A percentile compares a stretch with the other conserved stretches of the same genome.
Conservation (phyloP, 1,140 invertebrate genomes). For the Neocloeon triangulifer region DNA sequence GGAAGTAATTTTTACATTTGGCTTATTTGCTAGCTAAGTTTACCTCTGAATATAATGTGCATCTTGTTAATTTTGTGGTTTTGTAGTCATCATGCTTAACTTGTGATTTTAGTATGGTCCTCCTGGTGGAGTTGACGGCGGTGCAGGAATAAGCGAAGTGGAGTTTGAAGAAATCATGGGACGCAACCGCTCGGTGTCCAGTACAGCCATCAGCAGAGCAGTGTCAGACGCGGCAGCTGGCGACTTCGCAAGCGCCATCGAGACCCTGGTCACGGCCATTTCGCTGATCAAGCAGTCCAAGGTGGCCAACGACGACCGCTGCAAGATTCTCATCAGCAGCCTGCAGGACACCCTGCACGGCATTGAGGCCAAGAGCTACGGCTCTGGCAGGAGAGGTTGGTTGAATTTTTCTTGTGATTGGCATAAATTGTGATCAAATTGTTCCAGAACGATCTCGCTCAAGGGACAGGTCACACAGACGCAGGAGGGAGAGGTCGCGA, state of each 20-base stretch:
- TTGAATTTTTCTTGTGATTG: slow-evolving; percentile 3
- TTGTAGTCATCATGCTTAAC: no score
- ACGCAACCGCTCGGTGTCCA: slow-evolving; percentile 89
- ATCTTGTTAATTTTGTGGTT: no score
- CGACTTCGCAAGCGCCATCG: slow-evolving; percentile 92
- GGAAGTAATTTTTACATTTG: no score
- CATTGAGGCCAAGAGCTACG: slow-evolving; percentile 91
- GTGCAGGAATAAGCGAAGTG: slow-evolving; percentile 58
- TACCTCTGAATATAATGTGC: no score
- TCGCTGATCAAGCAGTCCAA: slow-evolving; percentile 97
- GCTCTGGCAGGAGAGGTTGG: slow-evolving; percentile 34
- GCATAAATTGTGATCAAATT: background rate
- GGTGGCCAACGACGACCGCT: slow-evolving; percentile 90
- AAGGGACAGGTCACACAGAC: slow-evolving; percentile 37
- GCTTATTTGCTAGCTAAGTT: no score
- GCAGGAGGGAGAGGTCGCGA: slow-evolving; percentile 49
- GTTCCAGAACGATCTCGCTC: slow-evolving; percentile 41
- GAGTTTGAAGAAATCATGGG: slow-evolving; percentile 99
- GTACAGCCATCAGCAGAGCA: slow-evolving; percentile 86
- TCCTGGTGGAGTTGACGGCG: slow-evolving; percentile 18
- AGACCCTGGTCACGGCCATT: slow-evolving; percentile 95
- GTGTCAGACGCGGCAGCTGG: slow-evolving; percentile 89
- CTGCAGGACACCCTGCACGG: slow-evolving; percentile 91
- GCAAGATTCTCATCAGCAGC: slow-evolving; percentile 93
- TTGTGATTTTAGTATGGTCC: no score